A percentile compares a stretch with the other conserved stretches of the same genome.
These are phyloP conservation scores for Melanostoma scalare DNA, from an alignment of 2,888 invertebrate species.

Conservation along the genomic window DNA sequence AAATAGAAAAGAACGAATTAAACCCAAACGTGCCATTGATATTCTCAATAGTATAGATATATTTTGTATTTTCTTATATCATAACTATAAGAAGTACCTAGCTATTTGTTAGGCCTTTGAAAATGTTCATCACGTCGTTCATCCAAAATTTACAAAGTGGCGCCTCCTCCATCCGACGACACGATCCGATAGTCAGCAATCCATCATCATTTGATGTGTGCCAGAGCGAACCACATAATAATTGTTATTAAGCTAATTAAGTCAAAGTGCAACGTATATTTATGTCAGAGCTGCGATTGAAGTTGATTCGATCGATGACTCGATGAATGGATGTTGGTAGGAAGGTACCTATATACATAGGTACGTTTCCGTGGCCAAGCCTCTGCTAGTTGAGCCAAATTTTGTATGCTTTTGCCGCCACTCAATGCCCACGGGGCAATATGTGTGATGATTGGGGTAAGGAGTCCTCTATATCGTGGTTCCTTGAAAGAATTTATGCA, in stretches of 20 bases:
- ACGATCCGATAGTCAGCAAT: conserved; percentile 69
- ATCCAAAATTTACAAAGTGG: conserved; percentile 60
- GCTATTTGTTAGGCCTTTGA: background rate
- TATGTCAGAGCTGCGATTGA: conserved; percentile 77
- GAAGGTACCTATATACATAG: background rate
- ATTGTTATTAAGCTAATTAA: conserved; percentile 80
- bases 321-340: conserved; percentile 43
- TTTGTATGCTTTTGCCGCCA: conserved; percentile 62
- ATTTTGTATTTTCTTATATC: conserved; percentile 33
- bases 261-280: conserved; percentile 77
- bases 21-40: conserved; percentile 41
- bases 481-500: conserved; percentile 67
- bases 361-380: conserved; percentile 38
- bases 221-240: conserved; percentile 77
- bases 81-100: conserved; percentile 3
- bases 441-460: conserved; percentile 71
- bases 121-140: conserved; percentile 48
- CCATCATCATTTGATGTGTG: conserved; percentile 73
- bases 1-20: conserved; percentile 46
- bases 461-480: conserved; percentile 51
- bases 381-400: conserved; percentile 67
- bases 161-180: conserved; percentile 49
- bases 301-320: conserved; percentile 70
- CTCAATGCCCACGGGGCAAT: conserved; percentile 67
- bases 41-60: conserved; percentile 24